phyloP scores from a whole-genome alignment of 1,140 invertebrate species.

The Nilaparvata lugens region DNA sequence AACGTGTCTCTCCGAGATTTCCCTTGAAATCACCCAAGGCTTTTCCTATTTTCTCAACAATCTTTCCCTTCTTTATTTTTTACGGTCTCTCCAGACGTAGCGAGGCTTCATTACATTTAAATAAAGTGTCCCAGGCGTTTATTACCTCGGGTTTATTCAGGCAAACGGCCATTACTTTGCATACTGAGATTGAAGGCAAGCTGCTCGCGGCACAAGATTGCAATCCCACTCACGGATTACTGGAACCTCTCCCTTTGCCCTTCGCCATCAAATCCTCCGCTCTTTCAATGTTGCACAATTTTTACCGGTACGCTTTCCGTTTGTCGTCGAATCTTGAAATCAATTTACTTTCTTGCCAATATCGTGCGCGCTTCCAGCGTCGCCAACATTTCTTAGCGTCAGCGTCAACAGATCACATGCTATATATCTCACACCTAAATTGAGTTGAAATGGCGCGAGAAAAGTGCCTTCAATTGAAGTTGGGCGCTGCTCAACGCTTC shows the following conservation, averaged over 20 bases:
- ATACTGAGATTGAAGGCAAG: conserved; percentile 1
- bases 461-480: too few relatives aligned
- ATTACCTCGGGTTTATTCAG: conserved; percentile 1
- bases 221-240: conserved; percentile 1
- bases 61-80: conserved; percentile 5
- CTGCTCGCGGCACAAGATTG: background rate
- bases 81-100: background rate
- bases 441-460: too few relatives aligned
- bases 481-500: too few relatives aligned
- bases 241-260: background rate
- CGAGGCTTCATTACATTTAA: conserved; percentile 3
- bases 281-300: conserved; percentile 4
- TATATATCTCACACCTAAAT: too few relatives aligned
- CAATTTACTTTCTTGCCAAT: background rate
- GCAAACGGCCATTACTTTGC: conserved; percentile 1
- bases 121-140: conserved; percentile 4
- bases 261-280: background rate
- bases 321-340: background rate
- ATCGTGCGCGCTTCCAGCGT: too few relatives aligned
- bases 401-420: too few relatives aligned
- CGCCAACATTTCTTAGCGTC: too few relatives aligned
- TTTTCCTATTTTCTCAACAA: conserved; percentile 5
- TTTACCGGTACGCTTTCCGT: background rate
- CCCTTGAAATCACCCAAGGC: background rate
- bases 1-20: too few relatives aligned